Percentiles rank a stretch among this genome's conserved stretches.
Evolutionary conservation across 2,113 vertebrate genomes (phyloP).

Genomic region (Xerus inauris): DNA sequence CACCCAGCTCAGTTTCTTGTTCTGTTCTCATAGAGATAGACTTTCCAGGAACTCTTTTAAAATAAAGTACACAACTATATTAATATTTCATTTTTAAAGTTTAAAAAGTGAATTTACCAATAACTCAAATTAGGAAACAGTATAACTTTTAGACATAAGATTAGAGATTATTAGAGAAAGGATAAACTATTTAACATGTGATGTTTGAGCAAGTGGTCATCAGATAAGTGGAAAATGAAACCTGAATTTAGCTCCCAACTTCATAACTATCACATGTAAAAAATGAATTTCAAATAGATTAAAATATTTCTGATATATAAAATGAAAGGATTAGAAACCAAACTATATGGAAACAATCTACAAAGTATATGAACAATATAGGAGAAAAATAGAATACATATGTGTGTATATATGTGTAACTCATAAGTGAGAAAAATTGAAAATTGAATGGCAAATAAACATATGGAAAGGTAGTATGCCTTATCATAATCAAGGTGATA

Average conservation of each 20-base stretch:
- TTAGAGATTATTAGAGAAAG: background rate
- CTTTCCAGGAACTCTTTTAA: background rate
- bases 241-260: background rate
- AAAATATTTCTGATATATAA: background rate
- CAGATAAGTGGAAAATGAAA: background rate
- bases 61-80: background rate
- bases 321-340: background rate
- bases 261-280: background rate
- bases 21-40: background rate
- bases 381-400: background rate
- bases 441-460: slow-evolving; percentile 15
- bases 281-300: background rate
- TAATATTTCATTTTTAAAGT: background rate
- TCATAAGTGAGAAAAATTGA: background rate
- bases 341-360: background rate
- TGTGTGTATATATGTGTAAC: background rate
- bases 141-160: background rate
- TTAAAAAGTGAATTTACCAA: background rate
- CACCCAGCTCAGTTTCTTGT: background rate
- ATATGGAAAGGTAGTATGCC: background rate
- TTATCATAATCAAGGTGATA: background rate
- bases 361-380: background rate
- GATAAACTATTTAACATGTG: background rate
- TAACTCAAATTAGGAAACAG: slow-evolving; percentile 2
- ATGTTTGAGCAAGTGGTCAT: background rate